Conservation (phyloP, 2,888 invertebrate genomes). For the Schizotus pectinicornis region DNA sequence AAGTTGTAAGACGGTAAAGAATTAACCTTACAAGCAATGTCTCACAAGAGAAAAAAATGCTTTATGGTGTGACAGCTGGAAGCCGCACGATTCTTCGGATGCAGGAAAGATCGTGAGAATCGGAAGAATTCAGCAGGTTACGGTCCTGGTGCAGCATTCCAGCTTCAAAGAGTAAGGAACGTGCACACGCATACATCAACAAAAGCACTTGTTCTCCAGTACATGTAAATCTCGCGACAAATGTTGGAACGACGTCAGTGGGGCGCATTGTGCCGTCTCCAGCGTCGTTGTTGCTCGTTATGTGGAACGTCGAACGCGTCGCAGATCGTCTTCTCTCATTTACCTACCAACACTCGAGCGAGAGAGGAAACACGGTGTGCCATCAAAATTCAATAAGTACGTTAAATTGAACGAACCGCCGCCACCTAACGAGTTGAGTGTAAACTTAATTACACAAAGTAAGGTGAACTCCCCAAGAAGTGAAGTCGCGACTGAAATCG, state of each 20-base stretch:
- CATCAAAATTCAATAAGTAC: conserved; percentile 31
- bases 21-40: too few relatives aligned
- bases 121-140: too few relatives aligned
- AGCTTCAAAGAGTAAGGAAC: not conserved
- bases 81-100: too few relatives aligned
- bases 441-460: conserved; percentile 49
- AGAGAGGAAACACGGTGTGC: too few relatives aligned
- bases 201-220: conserved; percentile 1
- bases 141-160: too few relatives aligned
- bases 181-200: not conserved
- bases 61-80: too few relatives aligned
- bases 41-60: too few relatives aligned
- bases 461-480: conserved; percentile 46
- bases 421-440: conserved; percentile 44
- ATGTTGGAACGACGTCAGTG: not conserved
- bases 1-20: too few relatives aligned
- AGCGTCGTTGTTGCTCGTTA: not conserved
- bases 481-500: conserved; percentile 45
- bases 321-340: not conserved
- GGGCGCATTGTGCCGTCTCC: not conserved
- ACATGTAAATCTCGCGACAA: not conserved
- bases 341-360: too few relatives aligned
- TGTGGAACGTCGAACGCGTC: not conserved
- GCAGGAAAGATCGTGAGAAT: too few relatives aligned
- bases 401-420: conserved; percentile 29